Conservation (phyloP, 2,113 vertebrate genomes). For the Petromus typicus region DNA sequence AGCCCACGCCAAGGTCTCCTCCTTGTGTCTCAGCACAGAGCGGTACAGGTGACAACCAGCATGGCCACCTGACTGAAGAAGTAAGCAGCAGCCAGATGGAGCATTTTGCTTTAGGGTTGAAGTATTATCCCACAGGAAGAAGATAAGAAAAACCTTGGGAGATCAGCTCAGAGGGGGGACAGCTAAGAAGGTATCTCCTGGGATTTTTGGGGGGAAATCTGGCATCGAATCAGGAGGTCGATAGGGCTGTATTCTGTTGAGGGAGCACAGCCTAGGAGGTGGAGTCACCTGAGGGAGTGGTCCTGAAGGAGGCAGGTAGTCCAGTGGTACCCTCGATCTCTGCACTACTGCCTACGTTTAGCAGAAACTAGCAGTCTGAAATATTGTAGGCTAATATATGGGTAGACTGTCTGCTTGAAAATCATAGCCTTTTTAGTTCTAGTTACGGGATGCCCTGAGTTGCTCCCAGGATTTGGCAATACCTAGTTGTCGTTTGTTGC, state of each 20-base stretch:
- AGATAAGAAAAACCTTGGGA: neutral
- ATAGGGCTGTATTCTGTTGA: neutral
- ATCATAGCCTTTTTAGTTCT: neutral
- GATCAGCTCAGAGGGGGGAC: neutral
- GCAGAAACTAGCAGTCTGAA: neutral
- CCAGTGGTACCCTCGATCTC: neutral
- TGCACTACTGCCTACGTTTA: neutral
- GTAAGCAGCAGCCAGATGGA: neutral
- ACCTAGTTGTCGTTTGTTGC: neutral
- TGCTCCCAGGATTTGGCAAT: neutral
- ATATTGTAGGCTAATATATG: neutral
- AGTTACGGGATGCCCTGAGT: neutral
- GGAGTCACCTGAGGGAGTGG: neutral
- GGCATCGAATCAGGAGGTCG: neutral
- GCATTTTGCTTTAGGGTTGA: neutral
- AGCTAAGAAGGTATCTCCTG: neutral
- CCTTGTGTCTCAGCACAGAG: neutral
- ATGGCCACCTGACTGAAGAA: neutral
- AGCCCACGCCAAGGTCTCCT: neutral
- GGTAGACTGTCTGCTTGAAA: neutral
- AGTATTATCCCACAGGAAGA: neutral
- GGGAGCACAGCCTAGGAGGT: neutral
- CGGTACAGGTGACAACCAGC: neutral
- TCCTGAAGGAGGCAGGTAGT: neutral
- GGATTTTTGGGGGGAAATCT: neutral